Base-by-base conservation (phyloP, 2,113 vertebrate genomes). In the Siniperca chuatsi region DNA sequence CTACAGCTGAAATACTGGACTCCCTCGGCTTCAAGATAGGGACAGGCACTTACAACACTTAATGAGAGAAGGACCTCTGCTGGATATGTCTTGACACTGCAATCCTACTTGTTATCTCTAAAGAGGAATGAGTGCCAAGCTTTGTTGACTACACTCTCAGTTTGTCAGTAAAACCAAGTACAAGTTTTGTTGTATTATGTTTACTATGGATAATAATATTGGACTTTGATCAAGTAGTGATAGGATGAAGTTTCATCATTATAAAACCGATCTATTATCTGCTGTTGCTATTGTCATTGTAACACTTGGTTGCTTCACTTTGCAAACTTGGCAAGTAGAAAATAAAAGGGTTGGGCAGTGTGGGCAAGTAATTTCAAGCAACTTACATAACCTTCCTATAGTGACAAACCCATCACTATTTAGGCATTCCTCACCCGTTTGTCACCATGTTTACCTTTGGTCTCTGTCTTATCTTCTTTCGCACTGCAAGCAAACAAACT, bases 61-160 rank as follows among this genome's bases (percentile, higher is more conserved):
- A 90, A 92, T 95, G 92, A 92, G 71, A 94, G 92, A 93, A 93
- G 90, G 95, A 94, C 95, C 94, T 94, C 96, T 96, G 91, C 93
- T 96, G 96, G 95, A 73, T 33, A 3, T 11, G 11, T 54, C 9
- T 11, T 12, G 29, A 42, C 57, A 93, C 90, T 95, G 86, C 95
- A 92, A 6, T 1, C 40, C 21, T 58, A 6, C 7, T 60, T 67
- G 15, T 8, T 40, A 37, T 68, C 23, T 57, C 35, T 11, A 12
- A 0, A 40, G 4, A 8, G 23, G 42, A 55, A 40, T 42, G 60
- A 37, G 4, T 48, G 44, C 52, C 66, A 74, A 29, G 58, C 60
- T 80, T 75, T 67, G 74, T 42, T 82, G 35, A 74, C 52, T 68
- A 0, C n/a, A 54, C 46, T 54, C 18, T 44, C 13, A 35, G 29